A percentile compares a stretch with the other conserved stretches of the same genome.
These are phyloP conservation scores for Tiphia femorata DNA, from an alignment of 2,888 invertebrate genomes.

Conservation along the genomic window DNA sequence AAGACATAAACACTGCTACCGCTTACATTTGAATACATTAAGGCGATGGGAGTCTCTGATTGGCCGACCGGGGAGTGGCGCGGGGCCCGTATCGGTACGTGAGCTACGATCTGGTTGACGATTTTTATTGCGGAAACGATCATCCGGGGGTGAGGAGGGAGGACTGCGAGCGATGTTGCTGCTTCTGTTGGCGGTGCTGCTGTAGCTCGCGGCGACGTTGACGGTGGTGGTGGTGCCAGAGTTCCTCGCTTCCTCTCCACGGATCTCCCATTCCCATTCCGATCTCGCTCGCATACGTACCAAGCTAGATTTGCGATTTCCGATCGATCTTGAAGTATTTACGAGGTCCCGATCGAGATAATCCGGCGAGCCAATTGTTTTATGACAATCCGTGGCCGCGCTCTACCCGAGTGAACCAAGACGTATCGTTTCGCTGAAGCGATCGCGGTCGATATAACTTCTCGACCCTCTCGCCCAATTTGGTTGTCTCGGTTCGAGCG, in stretches of 20 bases:
- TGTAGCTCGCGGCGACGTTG: too few relatives aligned
- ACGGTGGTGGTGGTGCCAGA: slow-evolving; percentile 8
- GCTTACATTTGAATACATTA: slow-evolving; percentile 70
- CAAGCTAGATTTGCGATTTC: slow-evolving; percentile 43
- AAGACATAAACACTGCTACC: slow-evolving; percentile 70
- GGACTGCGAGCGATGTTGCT: background rate
- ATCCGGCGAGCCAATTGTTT: slow-evolving; percentile 37
- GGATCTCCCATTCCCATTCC: slow-evolving; percentile 37
- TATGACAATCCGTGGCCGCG: slow-evolving; percentile 32
- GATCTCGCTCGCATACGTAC: background rate
- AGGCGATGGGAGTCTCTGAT: slow-evolving; percentile 59
- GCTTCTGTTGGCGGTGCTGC: background rate
- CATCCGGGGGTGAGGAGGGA: slow-evolving; percentile 31
- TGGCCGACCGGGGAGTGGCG: slow-evolving; percentile 55
- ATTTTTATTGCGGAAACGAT: slow-evolving; percentile 65
- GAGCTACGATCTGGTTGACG: slow-evolving; percentile 67
- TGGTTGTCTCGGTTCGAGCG: slow-evolving; percentile 13
- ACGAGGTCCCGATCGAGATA: slow-evolving; percentile 36
- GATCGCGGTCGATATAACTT: background rate
- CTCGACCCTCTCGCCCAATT: slow-evolving; percentile 7
- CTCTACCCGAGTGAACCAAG: too few relatives aligned
- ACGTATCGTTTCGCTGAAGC: background rate
- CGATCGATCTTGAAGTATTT: slow-evolving; percentile 47
- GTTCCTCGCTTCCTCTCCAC: slow-evolving; percentile 21
- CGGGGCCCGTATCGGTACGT: slow-evolving; percentile 58